phyloP scores from a whole-genome alignment of 1,140 invertebrate species.

The Samia ricini region DNA sequence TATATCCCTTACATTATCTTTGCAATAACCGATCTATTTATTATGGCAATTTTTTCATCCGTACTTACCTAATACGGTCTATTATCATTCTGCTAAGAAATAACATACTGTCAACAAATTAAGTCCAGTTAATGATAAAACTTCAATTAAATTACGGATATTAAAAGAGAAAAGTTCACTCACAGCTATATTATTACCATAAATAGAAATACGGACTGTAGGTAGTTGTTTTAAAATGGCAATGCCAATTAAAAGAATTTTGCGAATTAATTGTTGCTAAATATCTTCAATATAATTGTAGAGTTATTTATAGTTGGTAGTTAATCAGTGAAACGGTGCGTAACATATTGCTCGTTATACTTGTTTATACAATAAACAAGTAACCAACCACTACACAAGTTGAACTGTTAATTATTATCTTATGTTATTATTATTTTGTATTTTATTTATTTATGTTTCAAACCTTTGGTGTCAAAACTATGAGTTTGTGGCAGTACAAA shows the following conservation, averaged over 20 bases:
- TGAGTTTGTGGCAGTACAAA: no score
- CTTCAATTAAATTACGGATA: not conserved
- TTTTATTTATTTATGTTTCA: no score
- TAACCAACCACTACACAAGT: not conserved
- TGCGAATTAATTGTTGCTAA: not conserved
- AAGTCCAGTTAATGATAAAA: no score
- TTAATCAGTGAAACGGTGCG: constrained; percentile 1
- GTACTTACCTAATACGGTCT: no score
- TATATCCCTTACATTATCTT: no score
- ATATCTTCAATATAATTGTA: not conserved
- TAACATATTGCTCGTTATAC: not conserved
- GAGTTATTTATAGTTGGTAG: not conserved
- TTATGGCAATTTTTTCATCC: no score
- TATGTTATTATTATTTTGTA: no score
- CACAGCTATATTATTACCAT: not conserved
- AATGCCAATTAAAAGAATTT: not conserved
- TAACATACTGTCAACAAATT: no score
- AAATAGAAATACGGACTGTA: not conserved
- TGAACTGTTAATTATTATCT: no score
- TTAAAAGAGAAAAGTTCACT: not conserved
- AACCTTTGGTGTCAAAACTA: no score
- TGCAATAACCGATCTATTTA: no score
- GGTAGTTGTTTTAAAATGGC: not conserved
- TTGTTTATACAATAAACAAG: not conserved
- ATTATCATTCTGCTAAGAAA: no score